Percentiles rank a stretch among this genome's conserved stretches.
phyloP scores from a whole-genome alignment of 2,113 vertebrate species.

The Hepsetus odoe region DNA sequence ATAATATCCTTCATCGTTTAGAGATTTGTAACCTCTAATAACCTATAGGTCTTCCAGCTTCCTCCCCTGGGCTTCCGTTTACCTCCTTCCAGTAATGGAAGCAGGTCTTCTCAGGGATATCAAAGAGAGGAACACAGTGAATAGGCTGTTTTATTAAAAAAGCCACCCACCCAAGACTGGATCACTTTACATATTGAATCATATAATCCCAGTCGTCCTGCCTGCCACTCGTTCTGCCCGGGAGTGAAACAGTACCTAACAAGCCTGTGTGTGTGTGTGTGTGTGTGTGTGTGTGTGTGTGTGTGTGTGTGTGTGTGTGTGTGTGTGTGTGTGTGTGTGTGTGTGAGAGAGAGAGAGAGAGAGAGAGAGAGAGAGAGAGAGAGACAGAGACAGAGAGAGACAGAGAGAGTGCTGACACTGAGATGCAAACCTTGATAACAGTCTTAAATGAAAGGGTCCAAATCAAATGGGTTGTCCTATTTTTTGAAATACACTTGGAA shows the following conservation, averaged over 20 bases:
- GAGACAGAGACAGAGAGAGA: not conserved
- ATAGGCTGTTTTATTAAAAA: conserved; percentile 72
- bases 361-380: not conserved
- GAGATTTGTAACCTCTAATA: conserved; percentile 52
- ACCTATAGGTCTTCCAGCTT: conserved; percentile 35
- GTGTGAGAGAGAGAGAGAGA: not conserved
- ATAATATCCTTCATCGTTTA: conserved; percentile 11
- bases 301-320: conserved; percentile 17
- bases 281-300: conserved; percentile 20
- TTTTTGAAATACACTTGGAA: not conserved
- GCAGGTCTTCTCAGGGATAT: conserved; percentile 78
- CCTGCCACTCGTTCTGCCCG: conserved; percentile 62
- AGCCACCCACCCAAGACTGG: conserved; percentile 63
- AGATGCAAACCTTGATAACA: conserved; percentile 23
- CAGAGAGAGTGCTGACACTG: not conserved
- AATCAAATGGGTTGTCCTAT: conserved; percentile 27
- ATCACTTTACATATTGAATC: conserved; percentile 73
- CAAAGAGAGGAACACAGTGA: conserved; percentile 66
- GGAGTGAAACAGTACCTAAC: conserved; percentile 62
- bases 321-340: conserved; percentile 26
- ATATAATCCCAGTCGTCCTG: conserved; percentile 68
- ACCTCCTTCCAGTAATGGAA: conserved; percentile 48
- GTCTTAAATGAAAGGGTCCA: conserved; percentile 23
- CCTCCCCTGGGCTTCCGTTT: not conserved
- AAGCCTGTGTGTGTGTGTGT: conserved; percentile 42